Evolutionary conservation across 2,797 vertebrate genomes (phyloP), one percentile per base, ranked within the genome.

Genomic region (Tachyglossus aculeatus): DNA sequence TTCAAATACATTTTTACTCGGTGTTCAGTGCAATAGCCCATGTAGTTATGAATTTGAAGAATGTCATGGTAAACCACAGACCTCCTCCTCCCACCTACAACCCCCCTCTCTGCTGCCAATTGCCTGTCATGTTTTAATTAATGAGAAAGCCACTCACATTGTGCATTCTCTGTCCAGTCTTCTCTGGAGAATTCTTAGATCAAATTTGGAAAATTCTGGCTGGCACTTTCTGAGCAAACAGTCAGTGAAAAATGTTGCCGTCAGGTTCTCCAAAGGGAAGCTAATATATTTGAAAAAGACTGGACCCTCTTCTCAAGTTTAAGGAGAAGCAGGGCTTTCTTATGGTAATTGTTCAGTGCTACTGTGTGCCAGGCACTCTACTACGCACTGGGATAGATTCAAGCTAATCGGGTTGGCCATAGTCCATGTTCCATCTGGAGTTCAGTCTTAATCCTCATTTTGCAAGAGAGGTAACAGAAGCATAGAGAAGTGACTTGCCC

Each of bases 81-180:
- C 88, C 88, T 86, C 85, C 81, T n/a, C n/a, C n/a, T n/a, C 86
- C 88, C 85, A 89, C 89, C 88, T 89, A 88, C 86, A 88, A 82
- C 86, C 88, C 88, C 61, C 73, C 71, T 86, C 87, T 90, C 83
- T 89, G 85, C 84, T 86, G 86, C 89, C 86, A 89, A 80, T 85
- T 89, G 79, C 84, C 84, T 89, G 89, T 87, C 89, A 88, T 82
- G 83, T 83, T 89, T 85, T 88, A 88, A 89, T 90, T 90, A 89
- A 88, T 21, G 22, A 82, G 82, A 88, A 86, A 84, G 81, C 86
- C 80, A 75, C 84, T 87, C 85, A 80, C 79, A 84, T 88, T 89
- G 84, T 83, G 86, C 86, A 81, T 83, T 78, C 81, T 86, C 69
- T 77, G 68, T 81, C 82, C 78, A 78, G 74, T 84, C 63, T 67